Percentiles rank a stretch among this genome's conserved stretches.
Evolutionary conservation across 2,113 vertebrate species (phyloP).

Genomic region (Pseudorhombus dupliciocellatus): DNA sequence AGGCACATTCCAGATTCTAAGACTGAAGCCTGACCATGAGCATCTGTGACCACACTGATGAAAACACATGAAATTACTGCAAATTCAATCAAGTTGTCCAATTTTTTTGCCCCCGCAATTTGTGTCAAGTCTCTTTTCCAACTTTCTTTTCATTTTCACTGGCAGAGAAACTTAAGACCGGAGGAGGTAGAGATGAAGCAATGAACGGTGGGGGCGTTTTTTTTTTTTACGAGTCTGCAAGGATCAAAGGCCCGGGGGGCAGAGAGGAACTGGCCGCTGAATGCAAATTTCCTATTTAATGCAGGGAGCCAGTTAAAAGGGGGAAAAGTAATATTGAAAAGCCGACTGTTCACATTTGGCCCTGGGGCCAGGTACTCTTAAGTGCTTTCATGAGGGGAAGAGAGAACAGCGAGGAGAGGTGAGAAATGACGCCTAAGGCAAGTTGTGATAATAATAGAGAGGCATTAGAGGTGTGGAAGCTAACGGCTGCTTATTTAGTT

Average conservation of each 20-base stretch:
- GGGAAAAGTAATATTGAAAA: slow-evolving; percentile 54
- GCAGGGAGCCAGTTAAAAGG: slow-evolving; percentile 51
- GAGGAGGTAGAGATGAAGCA: slow-evolving; percentile 44
- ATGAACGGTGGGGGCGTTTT: slow-evolving; percentile 43
- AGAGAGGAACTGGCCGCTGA: slow-evolving; percentile 58
- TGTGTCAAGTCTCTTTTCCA: background rate
- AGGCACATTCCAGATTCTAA: background rate
- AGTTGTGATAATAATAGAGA: slow-evolving; percentile 50
- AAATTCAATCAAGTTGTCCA: background rate
- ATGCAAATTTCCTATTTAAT: slow-evolving; percentile 58
- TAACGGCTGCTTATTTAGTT: slow-evolving; percentile 61
- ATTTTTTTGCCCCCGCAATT: slow-evolving; percentile 1
- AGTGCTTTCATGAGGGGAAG: slow-evolving; percentile 30
- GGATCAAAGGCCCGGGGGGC: slow-evolving; percentile 62
- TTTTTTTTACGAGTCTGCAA: slow-evolving; percentile 66
- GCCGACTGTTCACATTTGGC: slow-evolving; percentile 51
- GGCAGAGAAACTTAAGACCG: slow-evolving; percentile 48
- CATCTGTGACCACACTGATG: slow-evolving; percentile 6
- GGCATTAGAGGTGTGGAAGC: slow-evolving; percentile 48
- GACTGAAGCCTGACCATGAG: background rate
- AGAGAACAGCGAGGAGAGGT: slow-evolving; percentile 7
- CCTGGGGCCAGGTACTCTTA: slow-evolving; percentile 26
- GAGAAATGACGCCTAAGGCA: slow-evolving; percentile 33
- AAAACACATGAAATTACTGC: slow-evolving; percentile 5
- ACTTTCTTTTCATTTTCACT: slow-evolving; percentile 48